A percentile compares a stretch with the other conserved stretches of the same genome.
These are phyloP conservation scores for Callaeas wilsoni DNA, from an alignment of 2,113 vertebrate species.

Conservation along the genomic window DNA sequence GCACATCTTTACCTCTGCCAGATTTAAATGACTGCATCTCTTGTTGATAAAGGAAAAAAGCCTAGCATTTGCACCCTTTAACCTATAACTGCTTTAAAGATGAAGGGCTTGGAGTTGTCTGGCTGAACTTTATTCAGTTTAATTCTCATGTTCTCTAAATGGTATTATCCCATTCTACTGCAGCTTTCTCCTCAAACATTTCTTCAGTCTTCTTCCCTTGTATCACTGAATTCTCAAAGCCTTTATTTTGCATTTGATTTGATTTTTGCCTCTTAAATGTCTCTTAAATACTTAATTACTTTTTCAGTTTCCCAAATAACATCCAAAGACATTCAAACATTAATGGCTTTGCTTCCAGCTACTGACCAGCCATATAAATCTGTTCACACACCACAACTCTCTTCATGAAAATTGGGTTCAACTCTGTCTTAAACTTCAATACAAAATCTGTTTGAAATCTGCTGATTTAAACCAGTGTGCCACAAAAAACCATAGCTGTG, in stretches of 20 bases:
- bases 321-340: slow-evolving; percentile 12
- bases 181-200: neutral
- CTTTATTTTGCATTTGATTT: neutral
- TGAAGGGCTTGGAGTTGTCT: neutral
- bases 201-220: neutral
- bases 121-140: neutral
- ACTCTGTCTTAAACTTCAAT: neutral
- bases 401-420: neutral
- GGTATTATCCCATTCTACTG: neutral
- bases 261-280: neutral
- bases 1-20: neutral
- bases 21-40: neutral
- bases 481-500: neutral
- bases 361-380: slow-evolving; percentile 39
- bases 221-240: neutral
- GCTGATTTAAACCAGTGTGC: neutral
- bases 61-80: neutral
- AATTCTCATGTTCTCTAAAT: neutral
- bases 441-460: slow-evolving; percentile 38
- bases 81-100: neutral
- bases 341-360: slow-evolving; percentile 39
- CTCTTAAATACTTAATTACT: slow-evolving; percentile 11
- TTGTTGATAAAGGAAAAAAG: neutral
- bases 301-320: slow-evolving; percentile 17
- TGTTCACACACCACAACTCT: slow-evolving; percentile 11